Evolutionary conservation across 2,888 invertebrate species (phyloP).

Genomic region (Hipparchia sbordonii): DNA sequence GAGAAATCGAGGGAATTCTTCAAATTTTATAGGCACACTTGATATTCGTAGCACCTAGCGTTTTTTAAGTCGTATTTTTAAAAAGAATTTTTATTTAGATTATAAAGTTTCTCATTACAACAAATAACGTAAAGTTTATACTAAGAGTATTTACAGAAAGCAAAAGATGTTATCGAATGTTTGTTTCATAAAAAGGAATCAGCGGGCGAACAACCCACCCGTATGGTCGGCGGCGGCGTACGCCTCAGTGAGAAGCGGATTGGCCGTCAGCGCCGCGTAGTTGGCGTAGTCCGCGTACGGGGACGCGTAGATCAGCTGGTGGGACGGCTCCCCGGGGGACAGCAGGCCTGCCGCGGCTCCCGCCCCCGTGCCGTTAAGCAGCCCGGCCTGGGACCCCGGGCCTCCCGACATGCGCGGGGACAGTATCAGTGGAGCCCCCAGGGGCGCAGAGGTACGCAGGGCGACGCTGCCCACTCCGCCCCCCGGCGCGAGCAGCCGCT

Average conservation of each 20-base stretch:
- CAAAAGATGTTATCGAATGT: constrained; percentile 55
- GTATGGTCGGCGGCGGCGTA: constrained; percentile 94
- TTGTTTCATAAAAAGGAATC: constrained; percentile 49
- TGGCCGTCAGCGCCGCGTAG: constrained; percentile 92
- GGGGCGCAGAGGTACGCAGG: constrained; percentile 87
- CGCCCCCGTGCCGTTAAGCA: constrained; percentile 80
- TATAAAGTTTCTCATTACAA: too few species aligned
- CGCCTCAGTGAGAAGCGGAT: constrained; percentile 90
- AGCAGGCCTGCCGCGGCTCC: constrained; percentile 72
- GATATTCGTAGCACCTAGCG: too few species aligned
- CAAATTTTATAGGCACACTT: too few species aligned
- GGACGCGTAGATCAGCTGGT: constrained; percentile 93
- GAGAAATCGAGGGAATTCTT: too few species aligned
- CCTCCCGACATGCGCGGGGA: constrained; percentile 94
- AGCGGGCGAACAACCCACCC: constrained; percentile 91
- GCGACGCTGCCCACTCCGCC: constrained; percentile 83
- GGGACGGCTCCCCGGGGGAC: constrained; percentile 86
- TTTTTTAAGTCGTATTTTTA: too few species aligned
- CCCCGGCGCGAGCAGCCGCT: constrained; percentile 86
- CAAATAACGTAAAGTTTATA: background rate
- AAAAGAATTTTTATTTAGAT: too few species aligned
- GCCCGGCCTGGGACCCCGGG: constrained; percentile 88
- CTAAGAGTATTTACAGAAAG: background rate
- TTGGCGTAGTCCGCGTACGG: constrained; percentile 95
- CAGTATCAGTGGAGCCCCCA: constrained; percentile 96